phyloP scores from a whole-genome alignment of 2,113 vertebrate genomes.

The Scolopax mira region DNA sequence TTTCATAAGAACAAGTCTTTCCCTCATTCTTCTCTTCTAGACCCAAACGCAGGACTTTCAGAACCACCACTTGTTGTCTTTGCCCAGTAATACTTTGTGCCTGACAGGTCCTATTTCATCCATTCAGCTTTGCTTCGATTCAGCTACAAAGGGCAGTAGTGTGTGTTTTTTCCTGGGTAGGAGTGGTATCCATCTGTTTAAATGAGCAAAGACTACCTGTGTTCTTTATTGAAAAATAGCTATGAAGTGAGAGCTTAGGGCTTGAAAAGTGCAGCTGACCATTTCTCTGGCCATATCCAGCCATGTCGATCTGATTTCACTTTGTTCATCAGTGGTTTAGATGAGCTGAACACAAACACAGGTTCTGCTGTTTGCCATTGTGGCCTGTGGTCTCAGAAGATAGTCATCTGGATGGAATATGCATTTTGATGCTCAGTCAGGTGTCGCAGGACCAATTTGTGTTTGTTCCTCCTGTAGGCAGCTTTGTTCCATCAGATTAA shows the following conservation, averaged over 20 bases:
- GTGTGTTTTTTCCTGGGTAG: background rate
- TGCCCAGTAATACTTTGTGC: background rate
- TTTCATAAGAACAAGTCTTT: background rate
- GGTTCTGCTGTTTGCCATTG: background rate
- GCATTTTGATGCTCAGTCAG: background rate
- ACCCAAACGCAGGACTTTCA: background rate
- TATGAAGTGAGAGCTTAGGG: background rate
- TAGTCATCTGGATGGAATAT: background rate
- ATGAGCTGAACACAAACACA: background rate
- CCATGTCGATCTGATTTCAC: background rate
- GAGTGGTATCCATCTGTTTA: background rate
- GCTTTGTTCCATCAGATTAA: constrained; percentile 26
- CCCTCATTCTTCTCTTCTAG: background rate
- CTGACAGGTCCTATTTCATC: background rate
- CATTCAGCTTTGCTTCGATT: background rate
- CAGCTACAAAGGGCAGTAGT: background rate
- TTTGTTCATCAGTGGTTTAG: background rate
- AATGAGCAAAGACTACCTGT: background rate
- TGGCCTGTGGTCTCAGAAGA: background rate
- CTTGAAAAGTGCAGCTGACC: background rate
- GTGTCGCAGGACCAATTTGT: background rate
- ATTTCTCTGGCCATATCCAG: background rate
- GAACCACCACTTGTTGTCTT: background rate
- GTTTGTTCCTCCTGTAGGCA: background rate
- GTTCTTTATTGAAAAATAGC: background rate